Evolutionary conservation across 1,140 invertebrate species (phyloP).

Genomic region (Lethocerus indicus): DNA sequence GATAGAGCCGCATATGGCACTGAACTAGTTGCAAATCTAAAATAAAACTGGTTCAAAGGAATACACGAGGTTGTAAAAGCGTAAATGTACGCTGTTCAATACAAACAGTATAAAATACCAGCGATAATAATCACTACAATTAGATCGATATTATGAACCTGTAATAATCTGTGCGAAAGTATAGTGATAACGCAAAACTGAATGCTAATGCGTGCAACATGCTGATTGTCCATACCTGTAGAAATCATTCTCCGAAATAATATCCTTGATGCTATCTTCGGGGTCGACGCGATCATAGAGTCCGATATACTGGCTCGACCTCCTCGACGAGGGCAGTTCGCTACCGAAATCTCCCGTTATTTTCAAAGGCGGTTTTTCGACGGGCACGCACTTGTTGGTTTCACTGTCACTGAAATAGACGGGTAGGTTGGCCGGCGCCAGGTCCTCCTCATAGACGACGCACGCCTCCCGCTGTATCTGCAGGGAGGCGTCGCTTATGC

Average conservation of each 20-base stretch:
- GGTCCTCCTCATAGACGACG: constrained; percentile 21
- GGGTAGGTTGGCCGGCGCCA: constrained; percentile 12
- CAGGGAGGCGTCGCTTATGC: constrained; percentile 20
- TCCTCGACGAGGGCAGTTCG: constrained; percentile 10
- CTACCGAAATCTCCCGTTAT: constrained; percentile 20
- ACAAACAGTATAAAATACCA: too few species aligned
- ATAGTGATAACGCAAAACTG: neutral
- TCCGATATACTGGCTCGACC: constrained; percentile 18
- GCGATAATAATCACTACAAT: too few species aligned
- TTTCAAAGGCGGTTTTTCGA: constrained; percentile 17
- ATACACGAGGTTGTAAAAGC: too few species aligned
- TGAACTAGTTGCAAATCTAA: too few species aligned
- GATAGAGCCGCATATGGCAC: too few species aligned
- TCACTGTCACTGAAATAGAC: constrained; percentile 22
- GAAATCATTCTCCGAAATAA: constrained; percentile 43
- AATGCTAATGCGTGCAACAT: neutral
- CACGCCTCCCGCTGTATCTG: constrained; percentile 21
- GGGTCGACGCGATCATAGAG: constrained; percentile 34
- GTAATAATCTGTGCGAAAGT: neutral
- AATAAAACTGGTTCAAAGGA: too few species aligned
- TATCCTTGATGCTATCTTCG: constrained; percentile 42
- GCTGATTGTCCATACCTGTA: constrained; percentile 36
- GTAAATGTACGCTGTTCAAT: neutral
- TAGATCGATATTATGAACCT: neutral
- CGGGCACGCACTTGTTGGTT: constrained; percentile 14